Conservation (phyloP, 1,140 invertebrate species). For the Pseudomyrmex concolor region DNA sequence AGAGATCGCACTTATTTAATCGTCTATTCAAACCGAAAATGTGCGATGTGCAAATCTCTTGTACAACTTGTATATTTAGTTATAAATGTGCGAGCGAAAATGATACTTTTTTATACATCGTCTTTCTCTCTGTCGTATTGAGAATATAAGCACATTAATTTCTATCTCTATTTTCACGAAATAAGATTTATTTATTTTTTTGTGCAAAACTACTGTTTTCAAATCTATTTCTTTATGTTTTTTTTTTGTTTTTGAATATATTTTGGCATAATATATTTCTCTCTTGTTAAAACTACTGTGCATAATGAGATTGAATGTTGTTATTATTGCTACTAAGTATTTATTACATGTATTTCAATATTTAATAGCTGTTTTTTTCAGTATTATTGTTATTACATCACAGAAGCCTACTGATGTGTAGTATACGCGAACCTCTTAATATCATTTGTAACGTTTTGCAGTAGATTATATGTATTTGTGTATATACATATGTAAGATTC, state of each 20-base stretch:
- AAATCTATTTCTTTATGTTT: conserved; percentile 42
- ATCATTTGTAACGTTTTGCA: neutral
- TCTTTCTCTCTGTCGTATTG: conserved; percentile 10
- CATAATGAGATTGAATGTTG: neutral
- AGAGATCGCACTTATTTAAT: conserved; percentile 60
- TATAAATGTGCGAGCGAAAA: conserved; percentile 35
- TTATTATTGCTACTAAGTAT: conserved; percentile 16
- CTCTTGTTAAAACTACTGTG: neutral
- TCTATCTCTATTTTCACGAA: conserved; percentile 15
- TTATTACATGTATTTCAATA: conserved; percentile 17
- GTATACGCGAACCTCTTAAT: neutral
- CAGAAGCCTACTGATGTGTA: conserved; percentile 9
- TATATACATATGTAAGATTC: neutral
- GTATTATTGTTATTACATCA: conserved; percentile 30
- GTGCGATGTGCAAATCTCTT: conserved; percentile 19
- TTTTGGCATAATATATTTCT: conserved; percentile 18
- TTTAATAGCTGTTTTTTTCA: conserved; percentile 1
- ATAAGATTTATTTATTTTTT: conserved; percentile 16
- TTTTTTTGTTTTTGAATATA: too few relatives aligned
- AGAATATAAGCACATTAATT: conserved; percentile 32
- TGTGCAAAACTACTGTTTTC: conserved; percentile 8
- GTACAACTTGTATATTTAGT: conserved; percentile 53
- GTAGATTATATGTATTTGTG: neutral
- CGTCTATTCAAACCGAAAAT: neutral
- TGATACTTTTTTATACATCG: conserved; percentile 64